Evolutionary conservation across 2,797 vertebrate species (phyloP).

Genomic region (Graptemys geographica): DNA sequence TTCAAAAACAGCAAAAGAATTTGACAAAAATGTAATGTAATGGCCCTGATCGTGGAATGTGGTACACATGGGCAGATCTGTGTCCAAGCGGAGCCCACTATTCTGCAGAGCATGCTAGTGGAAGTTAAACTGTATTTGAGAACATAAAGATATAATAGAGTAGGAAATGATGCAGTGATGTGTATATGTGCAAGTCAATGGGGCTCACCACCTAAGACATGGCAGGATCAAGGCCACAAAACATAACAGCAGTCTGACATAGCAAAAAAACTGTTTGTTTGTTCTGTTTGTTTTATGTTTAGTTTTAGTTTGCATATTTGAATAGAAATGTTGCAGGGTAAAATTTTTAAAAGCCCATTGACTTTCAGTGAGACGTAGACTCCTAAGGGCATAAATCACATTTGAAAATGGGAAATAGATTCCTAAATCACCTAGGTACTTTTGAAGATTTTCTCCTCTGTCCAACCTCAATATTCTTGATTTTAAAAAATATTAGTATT

Average conservation of each 20-base stretch:
- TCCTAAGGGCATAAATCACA: not conserved
- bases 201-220: slow-evolving; percentile 9
- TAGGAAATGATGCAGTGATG: not conserved
- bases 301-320: not conserved
- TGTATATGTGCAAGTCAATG: not conserved
- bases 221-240: not conserved
- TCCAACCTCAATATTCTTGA: not conserved
- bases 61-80: not conserved
- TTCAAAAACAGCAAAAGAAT: slow-evolving; percentile 9
- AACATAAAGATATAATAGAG: not conserved
- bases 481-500: not conserved
- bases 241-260: slow-evolving; percentile 10
- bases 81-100: not conserved
- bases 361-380: not conserved
- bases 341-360: not conserved
- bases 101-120: not conserved
- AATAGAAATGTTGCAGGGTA: slow-evolving; percentile 34
- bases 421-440: not conserved
- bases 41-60: not conserved
- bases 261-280: not conserved
- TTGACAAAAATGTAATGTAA: not conserved
- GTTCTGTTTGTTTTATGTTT: not conserved
- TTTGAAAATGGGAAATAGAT: not conserved
- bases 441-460: not conserved
- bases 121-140: not conserved